Percentiles rank a stretch among this genome's conserved stretches.
Conservation (phyloP, 2,113 vertebrate species). For the Bufo gargarizans region DNA sequence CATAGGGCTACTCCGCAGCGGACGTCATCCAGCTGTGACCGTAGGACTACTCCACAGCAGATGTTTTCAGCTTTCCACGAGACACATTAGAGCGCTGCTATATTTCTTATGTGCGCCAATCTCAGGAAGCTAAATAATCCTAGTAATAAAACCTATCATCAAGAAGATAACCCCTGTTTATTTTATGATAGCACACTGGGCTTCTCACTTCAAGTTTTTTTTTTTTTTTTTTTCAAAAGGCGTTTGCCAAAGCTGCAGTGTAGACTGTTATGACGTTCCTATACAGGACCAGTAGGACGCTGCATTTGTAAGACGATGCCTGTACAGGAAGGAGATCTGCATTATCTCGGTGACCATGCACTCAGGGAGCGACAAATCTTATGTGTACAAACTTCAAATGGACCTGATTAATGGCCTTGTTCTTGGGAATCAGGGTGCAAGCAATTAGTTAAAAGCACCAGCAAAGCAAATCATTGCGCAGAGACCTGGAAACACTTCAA, state of each 20-base stretch:
- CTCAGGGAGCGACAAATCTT: slow-evolving; percentile 10
- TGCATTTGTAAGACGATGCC: not conserved
- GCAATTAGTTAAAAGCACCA: slow-evolving; percentile 54
- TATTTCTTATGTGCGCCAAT: not conserved
- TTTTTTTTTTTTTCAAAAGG: too few relatives aligned
- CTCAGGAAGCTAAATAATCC: not conserved
- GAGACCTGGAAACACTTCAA: slow-evolving; percentile 36
- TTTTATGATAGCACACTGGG: not conserved
- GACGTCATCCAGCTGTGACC: too few relatives aligned
- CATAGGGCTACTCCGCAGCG: too few relatives aligned
- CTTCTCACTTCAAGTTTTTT: not conserved
- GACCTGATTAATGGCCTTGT: slow-evolving; percentile 35
- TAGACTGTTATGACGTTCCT: not conserved
- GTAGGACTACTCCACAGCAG: too few relatives aligned
- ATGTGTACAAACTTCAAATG: slow-evolving; percentile 33
- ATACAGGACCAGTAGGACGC: not conserved
- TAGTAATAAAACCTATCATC: not conserved
- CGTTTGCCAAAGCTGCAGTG: not conserved
- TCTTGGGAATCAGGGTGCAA: slow-evolving; percentile 1
- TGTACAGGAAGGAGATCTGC: not conserved
- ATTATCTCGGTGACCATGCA: slow-evolving; percentile 11
- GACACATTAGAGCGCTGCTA: not conserved
- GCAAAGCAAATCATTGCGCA: slow-evolving; percentile 42
- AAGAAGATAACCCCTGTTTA: slow-evolving; percentile 1
- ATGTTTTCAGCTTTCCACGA: too few relatives aligned